These are phyloP conservation scores for Morinoia aosen DNA, from an alignment of 2,888 invertebrate genomes.

Conservation along the genomic window DNA sequence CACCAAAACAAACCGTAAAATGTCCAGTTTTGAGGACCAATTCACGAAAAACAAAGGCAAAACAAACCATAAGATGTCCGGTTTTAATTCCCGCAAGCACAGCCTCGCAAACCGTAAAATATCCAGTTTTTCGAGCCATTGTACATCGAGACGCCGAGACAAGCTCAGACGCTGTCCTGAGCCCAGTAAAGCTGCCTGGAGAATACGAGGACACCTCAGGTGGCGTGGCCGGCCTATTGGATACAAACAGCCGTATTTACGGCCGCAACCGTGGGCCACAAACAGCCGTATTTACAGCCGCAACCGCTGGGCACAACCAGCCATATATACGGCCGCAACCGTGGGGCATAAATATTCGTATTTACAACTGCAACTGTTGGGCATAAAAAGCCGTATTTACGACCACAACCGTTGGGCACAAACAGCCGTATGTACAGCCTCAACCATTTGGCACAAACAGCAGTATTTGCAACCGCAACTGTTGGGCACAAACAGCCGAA, in stretches of 20 bases:
- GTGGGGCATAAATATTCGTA: too few species aligned
- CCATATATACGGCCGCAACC: background rate
- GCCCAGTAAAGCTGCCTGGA: background rate
- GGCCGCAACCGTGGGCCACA: background rate
- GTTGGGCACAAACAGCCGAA: too few species aligned
- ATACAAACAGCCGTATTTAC: background rate
- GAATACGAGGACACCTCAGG: background rate
- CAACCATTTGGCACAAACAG: background rate
- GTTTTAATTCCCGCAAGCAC: too few species aligned
- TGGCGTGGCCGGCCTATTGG: background rate
- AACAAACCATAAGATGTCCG: too few species aligned
- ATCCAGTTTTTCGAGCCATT: background rate
- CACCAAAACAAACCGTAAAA: too few species aligned
- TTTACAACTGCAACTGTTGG: background rate
- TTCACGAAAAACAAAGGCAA: background rate
- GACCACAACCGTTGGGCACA: background rate
- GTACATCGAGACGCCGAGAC: background rate
- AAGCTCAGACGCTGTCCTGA: background rate
- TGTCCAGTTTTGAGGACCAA: too few species aligned
- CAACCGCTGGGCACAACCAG: background rate
- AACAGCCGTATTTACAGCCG: too few species aligned
- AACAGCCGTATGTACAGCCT: too few species aligned
- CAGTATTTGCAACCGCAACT: background rate
- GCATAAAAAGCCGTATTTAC: background rate
- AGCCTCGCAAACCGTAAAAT: too few species aligned